Base-by-base conservation (phyloP, 2,888 invertebrate genomes). In the Drosophila niveifrons region DNA sequence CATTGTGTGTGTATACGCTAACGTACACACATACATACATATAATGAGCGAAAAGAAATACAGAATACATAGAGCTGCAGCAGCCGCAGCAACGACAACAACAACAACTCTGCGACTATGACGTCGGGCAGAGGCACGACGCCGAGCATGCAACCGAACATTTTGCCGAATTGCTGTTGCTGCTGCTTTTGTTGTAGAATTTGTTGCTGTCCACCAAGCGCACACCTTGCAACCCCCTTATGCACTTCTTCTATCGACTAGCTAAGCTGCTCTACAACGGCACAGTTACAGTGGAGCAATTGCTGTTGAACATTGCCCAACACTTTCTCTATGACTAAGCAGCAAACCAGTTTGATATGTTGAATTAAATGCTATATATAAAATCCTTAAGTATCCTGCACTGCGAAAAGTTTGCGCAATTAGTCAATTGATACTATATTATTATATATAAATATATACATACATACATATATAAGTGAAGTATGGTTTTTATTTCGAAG, bases 71-170 rank as follows among this genome's bases (percentile, higher is more conserved):
- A 79, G 63, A 75, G 64, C 67, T 62, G 56, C 58, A 66, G 65
- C 80, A 55, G 80, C 61, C 39, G 64, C 44, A 41, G 58, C 75
- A 71, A 41, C 66, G 57, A 64, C 70, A 53, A 44, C 52, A 46
- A 31, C 72, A 73, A 8, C 74, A 64, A 67, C 68, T 51, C 36
- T n/a, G 50, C 56, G 57, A 34, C 69, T 48, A 57, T 44, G 63
- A 75, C 58, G 66, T 69, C 51, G 73, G 65, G 51, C 55, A 71
- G 36, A 58, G 51, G 47, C 52, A 70, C 76, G 36, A 36, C 36
- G 36, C 11, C 36, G 76, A 79, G 46, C 66, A 72, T 79, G 82
- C 78, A 79, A 75, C 87, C 87, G 80, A 88, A 72, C 77, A 76
- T 79, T 85, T 78, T 82, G 83, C 83, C 81, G 80, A 88, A 86